These are phyloP conservation scores for Odobenus rosmarus DNA, from an alignment of 2,113 vertebrate species.

Conservation along the genomic window DNA sequence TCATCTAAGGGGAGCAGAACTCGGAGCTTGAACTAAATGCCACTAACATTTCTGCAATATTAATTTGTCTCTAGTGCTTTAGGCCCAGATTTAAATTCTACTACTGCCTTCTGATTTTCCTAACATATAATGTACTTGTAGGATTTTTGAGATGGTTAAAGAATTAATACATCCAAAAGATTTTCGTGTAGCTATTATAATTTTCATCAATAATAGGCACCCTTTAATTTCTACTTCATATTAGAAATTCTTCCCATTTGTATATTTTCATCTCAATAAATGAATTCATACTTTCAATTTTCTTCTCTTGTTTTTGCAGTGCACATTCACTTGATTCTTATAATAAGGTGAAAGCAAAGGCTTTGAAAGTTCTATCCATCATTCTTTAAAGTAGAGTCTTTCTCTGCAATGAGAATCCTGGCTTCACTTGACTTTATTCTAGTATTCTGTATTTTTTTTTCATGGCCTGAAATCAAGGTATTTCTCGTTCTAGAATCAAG, in stretches of 20 bases:
- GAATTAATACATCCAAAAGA: not conserved
- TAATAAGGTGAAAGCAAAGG: not conserved
- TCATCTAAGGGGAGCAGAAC: not conserved
- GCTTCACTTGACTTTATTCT: not conserved
- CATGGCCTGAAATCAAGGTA: not conserved
- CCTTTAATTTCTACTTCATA: not conserved
- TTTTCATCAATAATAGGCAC: not conserved
- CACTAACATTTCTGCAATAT: not conserved
- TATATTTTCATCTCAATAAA: not conserved
- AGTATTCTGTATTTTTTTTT: not conserved
- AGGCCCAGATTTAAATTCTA: not conserved
- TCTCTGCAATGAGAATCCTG: not conserved
- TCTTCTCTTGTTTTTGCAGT: not conserved
- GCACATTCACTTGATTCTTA: not conserved
- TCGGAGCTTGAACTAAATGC: not conserved
- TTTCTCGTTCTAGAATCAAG: not conserved
- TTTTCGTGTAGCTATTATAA: not conserved
- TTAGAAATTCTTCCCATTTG: not conserved
- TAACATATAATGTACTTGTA: not conserved
- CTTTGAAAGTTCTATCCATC: not conserved
- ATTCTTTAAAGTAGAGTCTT: not conserved
- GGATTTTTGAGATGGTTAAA: not conserved
- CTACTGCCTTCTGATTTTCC: not conserved
- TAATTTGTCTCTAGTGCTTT: not conserved
- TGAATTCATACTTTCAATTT: not conserved